Base-by-base conservation (phyloP, 2,113 vertebrate genomes). In the Talpa occidentalis region DNA sequence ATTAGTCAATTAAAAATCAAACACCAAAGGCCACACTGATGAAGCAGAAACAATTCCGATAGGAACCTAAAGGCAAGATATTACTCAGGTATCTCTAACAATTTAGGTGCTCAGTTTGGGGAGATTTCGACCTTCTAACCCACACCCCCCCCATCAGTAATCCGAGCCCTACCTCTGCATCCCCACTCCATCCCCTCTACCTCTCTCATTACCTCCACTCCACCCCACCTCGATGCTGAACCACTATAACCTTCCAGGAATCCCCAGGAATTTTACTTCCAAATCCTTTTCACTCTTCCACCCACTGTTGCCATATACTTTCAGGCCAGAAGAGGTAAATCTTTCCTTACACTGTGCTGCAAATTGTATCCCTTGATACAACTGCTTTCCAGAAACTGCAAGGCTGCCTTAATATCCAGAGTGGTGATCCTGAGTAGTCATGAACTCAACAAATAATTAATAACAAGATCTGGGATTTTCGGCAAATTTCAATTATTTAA, bases 11-110 rank as follows among this genome's bases (percentile, higher is more conserved):
- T 77, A 67, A 17, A 72, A 49, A 81, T 88, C 64, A 84, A 56
- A 87, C n/a, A 79, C 24, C 21, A 77, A 76, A 93, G 72, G 32
- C 5, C 67, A 86, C 10, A 11, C 42, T 93, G 86, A 86, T 56
- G 30, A 88, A 93, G 69, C 62, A 74, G 77, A 90, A 90, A 90
- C 21, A 90, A 94, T 56, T 62, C 49, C 70, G n/a, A 85, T n/a
- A 15, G 32, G 28, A 95, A 89, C 69, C 52, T 70, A 30, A 90
- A 90, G 30, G n/a, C 37, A 59, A 91, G 4, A 15, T 81, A 60
- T 88, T 72, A 86, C n/a, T 89, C 62, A 79, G 21, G 52, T 86
- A 78, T 37, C 26, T 64, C 7, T 69, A 22, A 52, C 78, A 54
- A 79, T 74, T 93, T 76, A 56, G 60, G 32, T 30, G 37, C 28